Evolutionary conservation across 2,888 invertebrate genomes (phyloP), one percentile per base, ranked within the genome.

Genomic region (Tachina grossa): DNA sequence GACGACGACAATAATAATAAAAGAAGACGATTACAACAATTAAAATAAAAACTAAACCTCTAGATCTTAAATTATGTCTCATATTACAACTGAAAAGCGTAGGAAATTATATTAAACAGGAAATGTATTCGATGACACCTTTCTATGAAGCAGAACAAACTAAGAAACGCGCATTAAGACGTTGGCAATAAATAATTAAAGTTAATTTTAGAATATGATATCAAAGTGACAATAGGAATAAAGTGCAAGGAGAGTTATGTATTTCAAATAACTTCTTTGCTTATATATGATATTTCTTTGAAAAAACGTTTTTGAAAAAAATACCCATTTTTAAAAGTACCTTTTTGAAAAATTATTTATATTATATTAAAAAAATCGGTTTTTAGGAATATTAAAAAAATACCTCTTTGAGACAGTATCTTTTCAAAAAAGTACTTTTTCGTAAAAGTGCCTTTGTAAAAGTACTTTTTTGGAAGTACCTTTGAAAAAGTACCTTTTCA

Each of bases 51-150:
- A 41, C 68, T 43, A 16, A 79, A 63, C 75, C 68, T 83, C 72
- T 83, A 47, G 61, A 83, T 85, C 81, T 85, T 85, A 71, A 85
- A 85, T 85, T 83, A 83, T 83, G 79, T 83, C 85, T 85, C 85
- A 68, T 83, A 83, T 85, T 85, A 76, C 84, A 71, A 74, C 22
- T 83, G 85, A 85, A 85, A 85, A 80, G 85, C 85, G 79, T 85
- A 85, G 83, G 83, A 85, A 85, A 85, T 85, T 76, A 77, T 63
- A 75, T 51, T 79, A 55, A 57, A 75, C 85, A 71, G 85, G 85
- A 83, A 85, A 85, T 85, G 85, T 85, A 76, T 66, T 76, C 79
- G 76, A 79, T 78, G 82, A 83, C 83, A 85, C 85, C 77, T 77
- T 63, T 31, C 45, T 57, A 13, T 19, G 10, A n/a, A 13, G 59